phyloP scores from a whole-genome alignment of 64 coral and sea anemone species.

The Montipora sp. region DNA sequence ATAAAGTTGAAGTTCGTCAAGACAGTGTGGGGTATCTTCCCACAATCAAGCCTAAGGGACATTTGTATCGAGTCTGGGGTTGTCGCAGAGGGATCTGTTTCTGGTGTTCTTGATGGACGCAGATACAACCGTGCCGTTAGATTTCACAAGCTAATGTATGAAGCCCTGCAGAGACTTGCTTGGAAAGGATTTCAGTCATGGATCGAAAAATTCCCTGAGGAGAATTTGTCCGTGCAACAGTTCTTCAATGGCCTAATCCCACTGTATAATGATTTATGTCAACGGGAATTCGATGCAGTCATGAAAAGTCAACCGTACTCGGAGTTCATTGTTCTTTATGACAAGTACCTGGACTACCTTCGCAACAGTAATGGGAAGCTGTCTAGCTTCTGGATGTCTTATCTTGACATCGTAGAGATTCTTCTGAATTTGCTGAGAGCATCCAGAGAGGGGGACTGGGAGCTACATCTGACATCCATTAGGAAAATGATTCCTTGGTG shows the following conservation, averaged over 20 bases:
- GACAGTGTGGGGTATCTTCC: neutral
- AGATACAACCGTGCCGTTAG: slow-evolving; percentile 54
- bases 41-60: slow-evolving; percentile 9
- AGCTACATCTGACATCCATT: slow-evolving; percentile 67
- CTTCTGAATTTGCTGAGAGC: slow-evolving; percentile 49
- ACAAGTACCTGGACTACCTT: slow-evolving; percentile 22
- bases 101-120: slow-evolving; percentile 50
- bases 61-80: slow-evolving; percentile 40
- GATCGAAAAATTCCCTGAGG: neutral
- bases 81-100: slow-evolving; percentile 24
- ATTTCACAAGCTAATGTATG: slow-evolving; percentile 57
- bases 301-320: neutral
- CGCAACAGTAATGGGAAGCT: slow-evolving; percentile 42
- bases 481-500: slow-evolving; percentile 65
- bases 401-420: slow-evolving; percentile 67
- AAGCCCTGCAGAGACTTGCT: slow-evolving; percentile 37
- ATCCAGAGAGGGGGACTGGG: slow-evolving; percentile 64
- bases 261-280: slow-evolving; percentile 25
- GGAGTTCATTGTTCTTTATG: neutral
- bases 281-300: neutral
- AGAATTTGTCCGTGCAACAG: neutral
- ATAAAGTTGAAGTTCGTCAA: neutral
- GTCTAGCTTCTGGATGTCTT: slow-evolving; percentile 59
- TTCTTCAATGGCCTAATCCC: slow-evolving; percentile 4
- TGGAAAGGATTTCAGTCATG: slow-evolving; percentile 4